These are phyloP conservation scores for Ceratina japonica DNA, from an alignment of 1,140 invertebrate species.

Conservation along the genomic window DNA sequence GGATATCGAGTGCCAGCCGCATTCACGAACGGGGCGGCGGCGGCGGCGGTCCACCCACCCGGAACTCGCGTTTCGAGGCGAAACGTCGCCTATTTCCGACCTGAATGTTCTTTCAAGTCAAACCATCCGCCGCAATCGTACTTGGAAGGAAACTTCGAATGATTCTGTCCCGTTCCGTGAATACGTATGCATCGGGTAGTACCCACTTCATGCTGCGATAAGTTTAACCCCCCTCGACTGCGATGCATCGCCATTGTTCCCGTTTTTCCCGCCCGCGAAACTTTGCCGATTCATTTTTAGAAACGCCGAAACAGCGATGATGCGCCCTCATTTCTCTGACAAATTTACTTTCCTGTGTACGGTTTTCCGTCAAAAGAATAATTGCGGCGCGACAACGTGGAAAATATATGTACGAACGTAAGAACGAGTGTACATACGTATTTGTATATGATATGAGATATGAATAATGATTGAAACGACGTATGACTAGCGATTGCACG, in stretches of 20 bases:
- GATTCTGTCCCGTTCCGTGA: not conserved
- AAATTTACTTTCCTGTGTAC: too few relatives aligned
- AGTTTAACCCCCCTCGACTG: too few relatives aligned
- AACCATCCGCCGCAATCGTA: constrained; percentile 20
- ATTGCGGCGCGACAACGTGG: too few relatives aligned
- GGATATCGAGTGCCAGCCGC: constrained; percentile 13
- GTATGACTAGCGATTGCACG: too few relatives aligned
- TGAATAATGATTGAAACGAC: too few relatives aligned
- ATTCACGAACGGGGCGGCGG: not conserved
- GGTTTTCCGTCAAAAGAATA: too few relatives aligned
- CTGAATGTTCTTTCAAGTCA: constrained; percentile 16
- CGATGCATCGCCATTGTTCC: not conserved
- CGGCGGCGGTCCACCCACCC: not conserved
- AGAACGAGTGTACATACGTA: too few relatives aligned
- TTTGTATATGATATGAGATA: too few relatives aligned
- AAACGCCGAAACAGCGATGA: too few relatives aligned
- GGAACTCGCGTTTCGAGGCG: constrained; percentile 6
- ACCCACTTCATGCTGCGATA: not conserved
- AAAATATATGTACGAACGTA: too few relatives aligned
- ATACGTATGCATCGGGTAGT: not conserved
- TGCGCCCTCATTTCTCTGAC: too few relatives aligned
- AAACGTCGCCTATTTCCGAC: constrained; percentile 24
- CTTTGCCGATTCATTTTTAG: too few relatives aligned
- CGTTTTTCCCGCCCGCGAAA: not conserved
- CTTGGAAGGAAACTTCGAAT: constrained; percentile 9